Base-by-base conservation (phyloP, 2,113 vertebrate genomes). In the Sinosuthora webbiana region DNA sequence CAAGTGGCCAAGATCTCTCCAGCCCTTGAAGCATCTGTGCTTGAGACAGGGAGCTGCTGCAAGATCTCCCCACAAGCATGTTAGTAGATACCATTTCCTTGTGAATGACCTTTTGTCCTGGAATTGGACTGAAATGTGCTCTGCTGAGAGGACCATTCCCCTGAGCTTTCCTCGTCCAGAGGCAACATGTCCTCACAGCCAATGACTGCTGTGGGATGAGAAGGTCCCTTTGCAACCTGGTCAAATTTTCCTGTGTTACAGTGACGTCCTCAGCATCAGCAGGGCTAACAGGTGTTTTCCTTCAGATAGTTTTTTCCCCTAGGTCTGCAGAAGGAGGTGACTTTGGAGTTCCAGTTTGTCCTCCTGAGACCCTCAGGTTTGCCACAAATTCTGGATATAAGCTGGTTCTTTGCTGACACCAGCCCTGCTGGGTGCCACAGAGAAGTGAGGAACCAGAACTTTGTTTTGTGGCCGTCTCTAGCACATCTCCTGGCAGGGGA, bases 1-100 rank as follows among this genome's bases (percentile, higher is more conserved):
- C 52, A 83, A 30, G 42, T 1, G 1, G 35, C 24, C 0, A 0
- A 87, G 35, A 22, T 75, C 39, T 59, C 52, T 41, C 23, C 28
- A 35, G 84, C 33, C 53, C 62, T 60, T 68, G 52, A 50, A 85
- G 67, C 50, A 81, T 84, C 81, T 71, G 69, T 1, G 0, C 30
- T 62, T 1, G 3, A 39, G 57, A 50, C 0, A 12, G 62, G 49
- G 82, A 91, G 52, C 50, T 69, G 84, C 77, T 77, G 53, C 50
- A 65, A 69, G 39, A 12, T 71, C 55, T 94, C 69, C 81, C 31
- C 2, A 5, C 2, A 13, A 69, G 39, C 67, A 50, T 0, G 2
- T 63, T 59, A 53, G 42, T 23, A 50, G 39, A 63, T 18, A 59
- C 15, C 25, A 33, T 83, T 87, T 82, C 67, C 74, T 35, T 74